phyloP scores from a whole-genome alignment of 2,113 vertebrate species.

The Clarias batrachus region DNA sequence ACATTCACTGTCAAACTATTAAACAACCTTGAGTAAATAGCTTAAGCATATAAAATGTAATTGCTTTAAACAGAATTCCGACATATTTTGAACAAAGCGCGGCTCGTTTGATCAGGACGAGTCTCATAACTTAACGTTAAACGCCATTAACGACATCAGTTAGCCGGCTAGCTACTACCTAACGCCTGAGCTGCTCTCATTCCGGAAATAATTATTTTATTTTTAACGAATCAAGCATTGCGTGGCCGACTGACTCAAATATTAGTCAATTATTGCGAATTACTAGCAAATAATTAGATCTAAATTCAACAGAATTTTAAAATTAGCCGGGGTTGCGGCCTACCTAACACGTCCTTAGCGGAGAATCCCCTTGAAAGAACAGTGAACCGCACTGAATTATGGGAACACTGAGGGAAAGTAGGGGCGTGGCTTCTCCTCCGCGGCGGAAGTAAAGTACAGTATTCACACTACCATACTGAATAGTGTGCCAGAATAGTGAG shows the following conservation, averaged over 20 bases:
- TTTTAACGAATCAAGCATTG: too few relatives aligned
- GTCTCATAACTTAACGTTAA: background rate
- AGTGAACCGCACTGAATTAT: constrained; percentile 55
- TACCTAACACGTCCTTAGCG: constrained; percentile 57
- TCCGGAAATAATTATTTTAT: background rate
- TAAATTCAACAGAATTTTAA: background rate
- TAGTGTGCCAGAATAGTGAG: background rate
- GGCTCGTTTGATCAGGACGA: background rate
- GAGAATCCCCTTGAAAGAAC: constrained; percentile 54
- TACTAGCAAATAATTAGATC: background rate
- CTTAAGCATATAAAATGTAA: too few relatives aligned
- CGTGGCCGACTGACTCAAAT: too few relatives aligned
- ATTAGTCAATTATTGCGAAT: background rate
- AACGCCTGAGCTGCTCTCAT: background rate
- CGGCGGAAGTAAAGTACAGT: background rate
- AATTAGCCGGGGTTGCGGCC: background rate
- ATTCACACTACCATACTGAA: background rate
- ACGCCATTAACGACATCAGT: background rate
- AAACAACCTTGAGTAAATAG: background rate
- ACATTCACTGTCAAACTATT: background rate
- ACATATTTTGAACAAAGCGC: background rate
- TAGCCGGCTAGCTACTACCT: background rate
- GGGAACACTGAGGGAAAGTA: constrained; percentile 55
- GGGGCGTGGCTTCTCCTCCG: constrained; percentile 17
- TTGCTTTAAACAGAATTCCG: too few relatives aligned